Base-by-base conservation (phyloP, 2,888 invertebrate species). In the Drosophila pegasa region DNA sequence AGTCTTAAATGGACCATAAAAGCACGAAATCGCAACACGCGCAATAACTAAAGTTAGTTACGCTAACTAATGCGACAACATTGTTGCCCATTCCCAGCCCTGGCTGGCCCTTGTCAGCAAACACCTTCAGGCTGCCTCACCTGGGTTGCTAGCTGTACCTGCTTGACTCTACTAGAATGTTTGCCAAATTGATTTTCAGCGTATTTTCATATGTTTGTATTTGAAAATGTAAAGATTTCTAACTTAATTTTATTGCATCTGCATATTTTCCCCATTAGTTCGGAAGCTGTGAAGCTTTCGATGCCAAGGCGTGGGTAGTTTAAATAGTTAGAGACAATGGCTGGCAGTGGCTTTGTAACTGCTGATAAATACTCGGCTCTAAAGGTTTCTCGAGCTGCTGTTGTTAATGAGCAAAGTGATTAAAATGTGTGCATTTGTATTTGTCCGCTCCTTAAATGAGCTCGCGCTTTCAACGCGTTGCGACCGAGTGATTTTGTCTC, bases 391-490 rank as follows among this genome's bases (percentile, higher is more conserved):
- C 37, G 47, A 12, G 8, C 61, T 16, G 67, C 27, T 29, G 58
- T 66, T 74, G 81, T 83, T 91, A 90, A 90, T 91, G 89, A 83
- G 83, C 84, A 79, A 80, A 88, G 81, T 91, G 90, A 90, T 90
- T 90, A 90, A 90, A 90, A 81, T 78, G 80, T 87, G 80, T 87
- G 83, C 89, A 90, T 90, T 90, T 90, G 80, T 89, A 88, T 87
- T 82, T 84, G 90, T 90, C 90, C 80, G 76, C 80, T 87, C 85
- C 89, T 85, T 88, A 87, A 90, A 88, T 88, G 88, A 88, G 89
- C 87, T 79, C 83, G 88, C 85, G 85, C 87, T 88, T 88, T 84
- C 76, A 87, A 76, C 85, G 79, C 84, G 82, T 47, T 80, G 78
- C 85, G 75, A 69, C 71, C 73, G 70, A 87, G 75, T 80, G 81